Base-by-base conservation (phyloP, 2,113 vertebrate genomes). In the Ptyas mucosa region DNA sequence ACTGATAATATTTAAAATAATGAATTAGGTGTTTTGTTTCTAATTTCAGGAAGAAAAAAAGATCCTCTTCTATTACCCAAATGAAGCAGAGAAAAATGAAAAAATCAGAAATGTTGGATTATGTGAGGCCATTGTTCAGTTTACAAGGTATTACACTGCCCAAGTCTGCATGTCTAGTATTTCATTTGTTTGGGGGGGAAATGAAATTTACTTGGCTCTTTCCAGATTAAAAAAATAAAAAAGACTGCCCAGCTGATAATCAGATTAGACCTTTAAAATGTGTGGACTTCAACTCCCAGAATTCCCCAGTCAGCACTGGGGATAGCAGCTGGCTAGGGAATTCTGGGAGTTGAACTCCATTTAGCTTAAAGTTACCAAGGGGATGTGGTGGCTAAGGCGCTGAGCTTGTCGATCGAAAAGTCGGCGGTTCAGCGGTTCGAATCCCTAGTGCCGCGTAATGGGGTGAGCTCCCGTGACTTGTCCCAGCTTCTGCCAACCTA, bases 121-220 rank as follows among this genome's bases (percentile, higher is more conserved):
- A 1, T 99, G 99, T 97, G 99, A 99, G 98, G 99, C 99, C 91
- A 99, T 99, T 93, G 99, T 99, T 85, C 99, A 99, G 89, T 99
- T 99, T 96, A 99, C 99, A 8, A 99, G 99, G 99, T 99, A 97
- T 87, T 11, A 69, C 55, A 34, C 61, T 46, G 29, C 55, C 54
- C 26, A 52, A 81, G 57, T 39, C 34, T 93, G 29, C 23, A 4
- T 8, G 75, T 53, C 12, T 94, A 10, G 0, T 88, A 18, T 55
- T 18, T 55, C n/a, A 24, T n/a, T 85, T 34, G 34, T 89, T 81
- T 81, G 43, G 29, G n/a, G 0, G 1, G 23, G 0, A 5, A 53
- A 26, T n/a, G 5, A 91, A 85, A 58, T 2, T 46, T n/a, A 12
- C 39, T 29, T 24, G 51, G 5, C 34, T 20, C n/a, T 81, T 54